Evolutionary conservation across 2,888 invertebrate genomes (phyloP), one percentile per base, ranked within the genome.

Genomic region (Dinocampus coccinellae): DNA sequence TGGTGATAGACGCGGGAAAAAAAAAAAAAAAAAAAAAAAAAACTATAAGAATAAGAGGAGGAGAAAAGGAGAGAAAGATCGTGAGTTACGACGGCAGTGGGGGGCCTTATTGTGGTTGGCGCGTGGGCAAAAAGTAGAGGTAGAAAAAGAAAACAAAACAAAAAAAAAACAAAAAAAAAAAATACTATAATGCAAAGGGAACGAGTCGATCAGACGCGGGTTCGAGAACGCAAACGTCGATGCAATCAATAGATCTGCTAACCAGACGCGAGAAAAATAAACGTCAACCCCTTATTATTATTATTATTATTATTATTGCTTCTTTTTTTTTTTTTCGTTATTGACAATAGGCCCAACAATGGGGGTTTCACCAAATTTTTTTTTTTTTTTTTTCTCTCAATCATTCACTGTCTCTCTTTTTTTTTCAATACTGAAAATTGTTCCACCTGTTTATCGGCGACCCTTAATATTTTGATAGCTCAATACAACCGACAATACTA

Each of bases 381-480:
- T 34, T 58, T 57, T 57, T 9, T 6, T 7, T 9, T 47, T 16
- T 53, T 36, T 33, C 22, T 47, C 20, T 66, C 67, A n/a, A n/a
- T n/a, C n/a, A n/a, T n/a, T n/a, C n/a, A n/a, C n/a, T n/a, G n/a
- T 53, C 67, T 62, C 47, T 55, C 39, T 39, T 36, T 42, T 4
- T 7, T 16, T 29, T 26, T 66, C 62, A 63, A 33, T 34, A 57
- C 58, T 42, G 22, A 71, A 77, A 79, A 80, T 77, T 70, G 63
- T 64, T 76, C 74, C 81, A 82, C 81, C 81, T 82, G 82, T 79
- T 73, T 62, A 69, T 70, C 72, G 66, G 77, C 20, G 71, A 73
- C 76, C 84, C 84, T 84, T 83, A 84, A 85, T 86, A 83, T 86
- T 86, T 84, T 85, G 87, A 86, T 85, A 83, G 86, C 85, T 86